Base-by-base conservation (phyloP, 2,113 vertebrate species). In the Oenanthe melanoleuca region DNA sequence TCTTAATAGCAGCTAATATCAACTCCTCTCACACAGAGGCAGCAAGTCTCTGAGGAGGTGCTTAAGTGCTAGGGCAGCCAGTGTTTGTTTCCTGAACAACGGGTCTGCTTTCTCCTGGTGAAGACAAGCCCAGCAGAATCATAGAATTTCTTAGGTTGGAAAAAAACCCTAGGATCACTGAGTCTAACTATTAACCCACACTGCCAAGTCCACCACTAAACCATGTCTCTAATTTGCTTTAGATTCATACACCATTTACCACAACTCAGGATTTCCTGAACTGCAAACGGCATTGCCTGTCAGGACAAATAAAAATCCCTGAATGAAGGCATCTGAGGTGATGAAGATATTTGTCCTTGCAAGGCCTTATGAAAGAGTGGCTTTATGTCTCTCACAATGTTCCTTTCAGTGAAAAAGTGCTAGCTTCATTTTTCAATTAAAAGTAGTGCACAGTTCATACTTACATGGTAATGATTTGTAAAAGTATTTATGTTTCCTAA, bases 401-500 rank as follows among this genome's bases (percentile, higher is more conserved):
- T 86, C 57, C n/a, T 74, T 72, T 79, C 40, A 33, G 61, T 65
- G 56, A 75, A 93, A 94, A 88, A 90, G 79, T 79, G 49, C 61
- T 81, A 74, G 75, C 64, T 94, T 86, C n/a, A 84, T 81, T 94
- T 96, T 92, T 96, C 89, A 94, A 92, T 96, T 95, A 84, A 95
- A 96, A 93, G 49, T 92, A 81, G 65, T 81, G 57, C 17, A 1
- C 79, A 82, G 90, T 60, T 95, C 82, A 71, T 81, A 88, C 69
- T 96, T 96, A 59, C 3, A 45, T 69, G 72, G 67, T 86, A 96
- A 96, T 84, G 85, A 94, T 95, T 96, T 96, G 93, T 88, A 94
- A 75, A 97, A 97, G 83, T 96, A 96, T 96, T 96, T 96, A 95
- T 96, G 86, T 90, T 95, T 93, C 93, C 90, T 95, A 96, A 97